phyloP scores from a whole-genome alignment of 2,797 vertebrate species.

The Scomberomorus guttatus region DNA sequence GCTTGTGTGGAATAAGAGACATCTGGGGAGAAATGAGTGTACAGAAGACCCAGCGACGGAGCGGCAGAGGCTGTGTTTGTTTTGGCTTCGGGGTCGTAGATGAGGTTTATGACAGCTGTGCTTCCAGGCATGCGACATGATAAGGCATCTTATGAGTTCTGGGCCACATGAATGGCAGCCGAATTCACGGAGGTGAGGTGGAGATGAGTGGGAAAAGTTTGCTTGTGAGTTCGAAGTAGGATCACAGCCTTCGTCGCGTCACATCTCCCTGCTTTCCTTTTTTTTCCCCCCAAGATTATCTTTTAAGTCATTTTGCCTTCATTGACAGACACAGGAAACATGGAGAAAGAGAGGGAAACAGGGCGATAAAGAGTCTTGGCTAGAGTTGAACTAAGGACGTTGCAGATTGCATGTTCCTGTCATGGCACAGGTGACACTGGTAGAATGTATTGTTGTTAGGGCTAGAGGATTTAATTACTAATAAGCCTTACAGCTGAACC shows the following conservation, averaged over 20 bases:
- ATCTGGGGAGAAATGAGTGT: conserved; percentile 43
- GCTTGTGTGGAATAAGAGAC: conserved; percentile 59
- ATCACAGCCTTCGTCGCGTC: conserved; percentile 11
- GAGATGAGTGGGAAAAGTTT: neutral
- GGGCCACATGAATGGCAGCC: conserved; percentile 3
- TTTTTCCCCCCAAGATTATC: neutral
- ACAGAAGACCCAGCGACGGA: conserved; percentile 9
- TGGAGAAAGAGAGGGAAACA: neutral
- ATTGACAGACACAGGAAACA: conserved; percentile 9
- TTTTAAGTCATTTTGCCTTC: conserved; percentile 7
- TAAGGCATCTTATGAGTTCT: conserved; percentile 25
- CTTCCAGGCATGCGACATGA: conserved; percentile 31
- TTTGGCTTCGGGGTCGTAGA: conserved; percentile 42
- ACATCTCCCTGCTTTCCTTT: neutral
- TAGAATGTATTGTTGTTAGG: no score
- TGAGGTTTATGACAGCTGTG: conserved; percentile 46
- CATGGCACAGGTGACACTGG: no score
- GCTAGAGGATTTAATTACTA: no score
- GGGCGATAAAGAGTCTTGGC: neutral
- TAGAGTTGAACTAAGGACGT: neutral
- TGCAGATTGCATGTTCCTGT: no score
- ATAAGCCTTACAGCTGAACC: no score
- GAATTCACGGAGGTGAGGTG: neutral
- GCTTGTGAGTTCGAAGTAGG: conserved; percentile 1
- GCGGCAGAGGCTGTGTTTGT: conserved; percentile 31